These are phyloP conservation scores for Enoplolaimus lenunculus DNA, from an alignment of 2,888 invertebrate species.

Conservation along the genomic window DNA sequence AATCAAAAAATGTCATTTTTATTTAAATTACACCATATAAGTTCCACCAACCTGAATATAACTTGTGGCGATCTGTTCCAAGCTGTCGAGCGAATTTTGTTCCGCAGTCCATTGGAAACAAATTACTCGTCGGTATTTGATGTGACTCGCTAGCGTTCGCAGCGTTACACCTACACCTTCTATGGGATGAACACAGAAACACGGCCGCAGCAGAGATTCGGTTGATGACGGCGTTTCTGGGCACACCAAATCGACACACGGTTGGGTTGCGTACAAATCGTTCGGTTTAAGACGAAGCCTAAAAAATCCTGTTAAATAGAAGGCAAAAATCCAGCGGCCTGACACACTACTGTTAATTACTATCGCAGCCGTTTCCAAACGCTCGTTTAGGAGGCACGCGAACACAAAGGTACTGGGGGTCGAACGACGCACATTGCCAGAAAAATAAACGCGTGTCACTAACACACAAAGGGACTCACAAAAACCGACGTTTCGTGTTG, in stretches of 20 bases:
- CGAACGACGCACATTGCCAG: no score
- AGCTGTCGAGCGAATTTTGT: slow-evolving; percentile 51
- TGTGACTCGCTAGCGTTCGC: slow-evolving; percentile 55
- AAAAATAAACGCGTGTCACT: no score
- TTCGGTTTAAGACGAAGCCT: slow-evolving; percentile 44
- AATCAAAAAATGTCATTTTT: no score
- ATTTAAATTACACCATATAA: no score
- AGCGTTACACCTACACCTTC: slow-evolving; percentile 66
- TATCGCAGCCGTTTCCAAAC: no score
- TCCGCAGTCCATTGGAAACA: slow-evolving; percentile 73
- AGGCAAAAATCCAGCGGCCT: no score
- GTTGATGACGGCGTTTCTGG: slow-evolving; percentile 50
- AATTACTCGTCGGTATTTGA: slow-evolving; percentile 62
- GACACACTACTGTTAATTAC: no score
- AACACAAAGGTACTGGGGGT: no score
- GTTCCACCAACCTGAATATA: slow-evolving; percentile 36
- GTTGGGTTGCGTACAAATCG: slow-evolving; percentile 45
- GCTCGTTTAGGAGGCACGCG: no score
- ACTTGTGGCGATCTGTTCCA: slow-evolving; percentile 34
- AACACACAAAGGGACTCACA: no score
- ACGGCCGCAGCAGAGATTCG: slow-evolving; percentile 52
- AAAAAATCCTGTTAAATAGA: no score
- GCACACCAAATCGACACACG: background rate
- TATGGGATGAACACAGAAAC: slow-evolving; percentile 59
- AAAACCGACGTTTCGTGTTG: no score